Conservation (phyloP, 2,113 vertebrate genomes). For the Poeciliopsis turrubarensis region DNA sequence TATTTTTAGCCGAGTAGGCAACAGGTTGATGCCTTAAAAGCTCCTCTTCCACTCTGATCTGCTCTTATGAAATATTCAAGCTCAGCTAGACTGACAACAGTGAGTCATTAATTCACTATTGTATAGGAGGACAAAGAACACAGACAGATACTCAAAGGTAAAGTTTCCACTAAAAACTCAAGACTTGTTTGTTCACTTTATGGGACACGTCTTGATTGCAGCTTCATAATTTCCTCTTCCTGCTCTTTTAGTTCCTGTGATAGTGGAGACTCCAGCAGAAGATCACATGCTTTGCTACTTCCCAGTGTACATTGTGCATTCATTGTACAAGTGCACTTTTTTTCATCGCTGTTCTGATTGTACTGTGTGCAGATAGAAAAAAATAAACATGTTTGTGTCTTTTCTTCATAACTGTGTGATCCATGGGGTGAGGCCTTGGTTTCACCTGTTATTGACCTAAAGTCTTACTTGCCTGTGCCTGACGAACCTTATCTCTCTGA, state of each 20-base stretch:
- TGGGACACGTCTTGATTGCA: constrained; percentile 2
- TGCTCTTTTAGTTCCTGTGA: constrained; percentile 14
- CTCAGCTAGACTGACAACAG: constrained; percentile 22
- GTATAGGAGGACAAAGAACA: constrained; percentile 30
- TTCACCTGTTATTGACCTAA: no score
- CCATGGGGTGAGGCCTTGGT: no score
- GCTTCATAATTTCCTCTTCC: constrained; percentile 34
- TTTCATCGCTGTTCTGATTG: background rate
- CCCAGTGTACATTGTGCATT: background rate
- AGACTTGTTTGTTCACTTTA: constrained; percentile 4
- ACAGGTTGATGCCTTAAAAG: constrained; percentile 1
- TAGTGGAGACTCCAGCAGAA: background rate
- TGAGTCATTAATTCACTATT: constrained; percentile 55
- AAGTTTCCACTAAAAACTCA: constrained; percentile 7
- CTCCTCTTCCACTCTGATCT: constrained; percentile 47
- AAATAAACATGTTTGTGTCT: background rate
- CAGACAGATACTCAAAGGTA: background rate
- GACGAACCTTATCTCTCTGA: background rate
- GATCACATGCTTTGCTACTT: background rate
- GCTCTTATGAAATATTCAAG: constrained; percentile 68
- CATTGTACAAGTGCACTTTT: background rate
- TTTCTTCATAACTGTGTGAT: background rate
- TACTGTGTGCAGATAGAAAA: background rate
- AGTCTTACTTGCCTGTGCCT: background rate
- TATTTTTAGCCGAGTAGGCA: background rate